A percentile compares a stretch with the other conserved stretches of the same genome.
phyloP scores from a whole-genome alignment of 2,113 vertebrate species.

The Ahaetulla prasina region DNA sequence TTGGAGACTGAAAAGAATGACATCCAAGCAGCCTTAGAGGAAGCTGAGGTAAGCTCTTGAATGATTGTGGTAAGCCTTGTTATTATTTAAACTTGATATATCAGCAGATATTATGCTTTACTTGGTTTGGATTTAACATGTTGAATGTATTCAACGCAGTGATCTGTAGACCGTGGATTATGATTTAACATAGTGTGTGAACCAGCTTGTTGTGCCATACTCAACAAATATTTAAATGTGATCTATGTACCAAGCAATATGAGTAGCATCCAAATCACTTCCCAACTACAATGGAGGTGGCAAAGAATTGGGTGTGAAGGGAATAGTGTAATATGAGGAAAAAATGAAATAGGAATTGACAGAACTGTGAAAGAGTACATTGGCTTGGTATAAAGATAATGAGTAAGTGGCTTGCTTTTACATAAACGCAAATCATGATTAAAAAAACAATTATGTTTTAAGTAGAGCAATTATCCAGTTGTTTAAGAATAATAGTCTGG shows the following conservation, averaged over 20 bases:
- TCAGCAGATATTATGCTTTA: not conserved
- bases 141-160: not conserved
- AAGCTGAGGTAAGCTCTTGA: slow-evolving; percentile 80
- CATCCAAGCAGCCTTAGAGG: slow-evolving; percentile 88
- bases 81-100: not conserved
- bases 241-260: not conserved
- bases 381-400: not conserved
- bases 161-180: not conserved
- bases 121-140: not conserved
- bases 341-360: not conserved
- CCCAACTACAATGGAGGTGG: not conserved
- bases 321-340: not conserved
- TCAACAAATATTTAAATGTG: not conserved
- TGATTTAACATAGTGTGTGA: not conserved
- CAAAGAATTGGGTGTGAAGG: not conserved
- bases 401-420: not conserved
- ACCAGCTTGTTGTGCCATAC: not conserved
- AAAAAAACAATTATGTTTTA: not conserved
- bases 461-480: not conserved
- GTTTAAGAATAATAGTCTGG: not conserved
- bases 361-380: not conserved
- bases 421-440: not conserved
- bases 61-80: not conserved
- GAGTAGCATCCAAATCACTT: not conserved
- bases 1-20: slow-evolving; percentile 87